Percentiles rank a stretch among this genome's conserved stretches.
These are phyloP conservation scores for Eupithecia subumbrata DNA, from an alignment of 2,888 invertebrate genomes.

Conservation along the genomic window DNA sequence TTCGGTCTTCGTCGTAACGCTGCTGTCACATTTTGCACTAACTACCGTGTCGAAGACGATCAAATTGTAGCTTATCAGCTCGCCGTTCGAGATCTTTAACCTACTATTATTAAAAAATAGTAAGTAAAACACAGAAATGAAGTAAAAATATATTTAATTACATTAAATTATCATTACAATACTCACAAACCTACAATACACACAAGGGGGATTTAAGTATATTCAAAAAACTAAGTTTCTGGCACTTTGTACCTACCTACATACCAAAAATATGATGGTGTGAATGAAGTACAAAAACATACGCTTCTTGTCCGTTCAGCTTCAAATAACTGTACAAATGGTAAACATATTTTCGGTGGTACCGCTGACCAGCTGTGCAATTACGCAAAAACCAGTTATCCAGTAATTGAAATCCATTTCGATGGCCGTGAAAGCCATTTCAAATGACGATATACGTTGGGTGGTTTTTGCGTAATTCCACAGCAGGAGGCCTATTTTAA, in stretches of 20 bases:
- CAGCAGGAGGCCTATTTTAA: too few relatives aligned
- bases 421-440: too few relatives aligned
- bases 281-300: neutral
- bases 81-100: neutral
- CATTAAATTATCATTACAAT: conserved; percentile 60
- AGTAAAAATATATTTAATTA: conserved; percentile 76
- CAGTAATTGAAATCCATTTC: too few relatives aligned
- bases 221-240: conserved; percentile 46
- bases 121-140: conserved; percentile 43
- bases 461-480: too few relatives aligned
- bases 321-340: neutral
- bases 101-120: neutral
- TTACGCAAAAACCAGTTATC: too few relatives aligned
- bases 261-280: neutral
- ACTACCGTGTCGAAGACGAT: neutral
- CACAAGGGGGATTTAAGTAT: conserved; percentile 52
- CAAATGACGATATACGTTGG: too few relatives aligned
- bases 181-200: conserved; percentile 58
- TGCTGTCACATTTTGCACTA: neutral
- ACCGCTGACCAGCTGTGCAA: too few relatives aligned
- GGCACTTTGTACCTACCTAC: conserved; percentile 57
- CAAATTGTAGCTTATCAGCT: neutral
- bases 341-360: too few relatives aligned
- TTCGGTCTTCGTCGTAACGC: too few relatives aligned
- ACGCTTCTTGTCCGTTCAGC: neutral